Evolutionary conservation across 1,140 invertebrate genomes (phyloP).

Genomic region (Sycophila sp.): DNA sequence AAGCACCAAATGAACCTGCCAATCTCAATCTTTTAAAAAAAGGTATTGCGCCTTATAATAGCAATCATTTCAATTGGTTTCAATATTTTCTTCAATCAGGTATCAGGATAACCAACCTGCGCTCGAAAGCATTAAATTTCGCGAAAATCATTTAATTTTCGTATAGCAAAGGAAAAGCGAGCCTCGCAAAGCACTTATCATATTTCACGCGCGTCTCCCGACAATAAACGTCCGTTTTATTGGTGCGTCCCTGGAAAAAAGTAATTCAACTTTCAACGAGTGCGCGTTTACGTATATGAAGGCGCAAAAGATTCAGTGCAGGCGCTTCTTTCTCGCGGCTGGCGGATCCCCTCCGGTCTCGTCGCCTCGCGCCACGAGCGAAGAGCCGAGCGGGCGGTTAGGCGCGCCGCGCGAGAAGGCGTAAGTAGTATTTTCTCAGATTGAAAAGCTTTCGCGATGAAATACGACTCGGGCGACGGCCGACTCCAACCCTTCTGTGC

Average conservation of each 20-base stretch:
- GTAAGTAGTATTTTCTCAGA: conserved; percentile 63
- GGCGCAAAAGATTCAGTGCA: not conserved
- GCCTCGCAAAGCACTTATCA: conserved; percentile 34
- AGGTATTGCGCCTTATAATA: too few species aligned
- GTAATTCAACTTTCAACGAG: conserved; percentile 38
- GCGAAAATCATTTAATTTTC: conserved; percentile 6
- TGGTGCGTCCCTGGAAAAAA: conserved; percentile 30
- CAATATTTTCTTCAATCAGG: not conserved
- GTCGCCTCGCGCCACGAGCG: conserved; percentile 1
- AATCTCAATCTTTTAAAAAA: too few species aligned
- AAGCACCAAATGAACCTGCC: too few species aligned
- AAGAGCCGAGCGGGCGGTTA: too few species aligned
- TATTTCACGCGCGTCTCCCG: conserved; percentile 24
- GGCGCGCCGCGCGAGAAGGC: conserved; percentile 25
- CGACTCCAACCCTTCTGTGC: conserved; percentile 61
- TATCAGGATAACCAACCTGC: too few species aligned
- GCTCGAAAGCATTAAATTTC: not conserved
- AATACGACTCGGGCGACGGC: conserved; percentile 58
- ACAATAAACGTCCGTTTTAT: conserved; percentile 34
- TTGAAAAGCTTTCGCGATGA: conserved; percentile 67
- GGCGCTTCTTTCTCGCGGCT: conserved; percentile 28
- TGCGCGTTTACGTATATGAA: not conserved
- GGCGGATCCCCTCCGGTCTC: conserved; percentile 22
- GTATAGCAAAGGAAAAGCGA: conserved; percentile 13
- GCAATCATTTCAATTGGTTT: too few species aligned